phyloP scores from a whole-genome alignment of 2,113 vertebrate species.

The Mus musculus region GRCm39 chr4:128859501-128860000 shows the following conservation, averaged over 20 bases:
- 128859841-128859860: neutral
- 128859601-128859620: neutral
- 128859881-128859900: neutral
- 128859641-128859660: slow-evolving; percentile 29
- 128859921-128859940: neutral
- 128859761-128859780: neutral
- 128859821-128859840: neutral
- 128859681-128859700: slow-evolving; percentile 48
- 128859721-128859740: slow-evolving; percentile 25
- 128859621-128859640: slow-evolving; percentile 29
- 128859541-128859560: slow-evolving; percentile 28
- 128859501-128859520: slow-evolving; percentile 19
- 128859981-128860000: neutral
- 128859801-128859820: neutral
- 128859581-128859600: neutral
- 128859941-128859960: neutral
- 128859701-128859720: slow-evolving; percentile 55
- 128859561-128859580: neutral
- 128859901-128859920: neutral
- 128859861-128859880: neutral
- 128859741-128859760: slow-evolving; percentile 13
- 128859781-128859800: neutral
- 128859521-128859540: neutral
- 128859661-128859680: slow-evolving; percentile 40
- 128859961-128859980: neutral